Conservation (phyloP, 2,113 vertebrate species). For the Anoplopoma fimbria region DNA sequence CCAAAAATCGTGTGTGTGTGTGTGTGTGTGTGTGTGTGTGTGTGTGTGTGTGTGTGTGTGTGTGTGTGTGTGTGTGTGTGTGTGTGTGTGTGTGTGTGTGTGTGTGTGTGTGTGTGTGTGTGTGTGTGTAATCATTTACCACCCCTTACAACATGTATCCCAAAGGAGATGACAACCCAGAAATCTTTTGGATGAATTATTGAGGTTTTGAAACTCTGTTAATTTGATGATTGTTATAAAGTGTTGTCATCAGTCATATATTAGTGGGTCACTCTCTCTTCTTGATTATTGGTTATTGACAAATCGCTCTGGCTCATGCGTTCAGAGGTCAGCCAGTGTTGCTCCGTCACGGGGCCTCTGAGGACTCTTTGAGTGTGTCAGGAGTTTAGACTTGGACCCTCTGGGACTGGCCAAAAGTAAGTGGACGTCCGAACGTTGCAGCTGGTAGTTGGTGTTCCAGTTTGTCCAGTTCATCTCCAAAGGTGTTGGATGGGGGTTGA, state of each 20-base stretch:
- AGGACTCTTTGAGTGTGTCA: not conserved
- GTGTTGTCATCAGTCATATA: conserved; percentile 19
- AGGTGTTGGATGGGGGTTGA: not conserved
- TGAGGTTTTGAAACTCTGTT: conserved; percentile 22
- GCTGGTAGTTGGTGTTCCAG: not conserved
- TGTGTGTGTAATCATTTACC: conserved; percentile 3
- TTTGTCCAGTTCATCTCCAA: not conserved
- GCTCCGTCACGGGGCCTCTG: not conserved
- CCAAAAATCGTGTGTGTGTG: not conserved
- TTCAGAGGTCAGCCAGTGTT: not conserved
- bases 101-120: not conserved
- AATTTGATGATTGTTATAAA: conserved; percentile 7
- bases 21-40: not conserved
- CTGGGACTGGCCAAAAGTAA: not conserved
- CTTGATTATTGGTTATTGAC: conserved; percentile 35
- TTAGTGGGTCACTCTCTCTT: not conserved
- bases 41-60: not conserved
- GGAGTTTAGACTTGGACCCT: not conserved
- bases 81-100: not conserved
- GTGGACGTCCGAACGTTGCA: not conserved
- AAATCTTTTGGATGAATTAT: not conserved
- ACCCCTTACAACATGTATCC: not conserved
- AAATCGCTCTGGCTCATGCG: conserved; percentile 22
- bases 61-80: not conserved
- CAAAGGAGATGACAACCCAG: not conserved